phyloP scores from a whole-genome alignment of 2,888 invertebrate genomes.

The Cataglyphis altisquamis region DNA sequence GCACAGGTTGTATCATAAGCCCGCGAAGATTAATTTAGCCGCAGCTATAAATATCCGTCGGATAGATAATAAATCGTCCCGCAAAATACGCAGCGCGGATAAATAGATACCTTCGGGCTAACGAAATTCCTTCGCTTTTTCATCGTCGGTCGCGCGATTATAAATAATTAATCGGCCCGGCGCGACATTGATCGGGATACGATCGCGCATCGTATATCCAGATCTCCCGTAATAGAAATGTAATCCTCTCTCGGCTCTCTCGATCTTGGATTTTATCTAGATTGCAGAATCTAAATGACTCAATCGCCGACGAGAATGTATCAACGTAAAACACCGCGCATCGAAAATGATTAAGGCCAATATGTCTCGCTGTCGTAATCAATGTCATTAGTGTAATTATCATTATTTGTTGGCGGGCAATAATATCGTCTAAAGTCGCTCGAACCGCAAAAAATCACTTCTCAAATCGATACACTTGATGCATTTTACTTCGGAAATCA shows the following conservation, averaged over 20 bases:
- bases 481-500: constrained; percentile 66
- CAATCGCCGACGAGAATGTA: constrained; percentile 47
- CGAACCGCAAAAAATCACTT: constrained; percentile 35
- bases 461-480: constrained; percentile 62
- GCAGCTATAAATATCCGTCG: constrained; percentile 48
- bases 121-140: constrained; percentile 58
- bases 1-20: constrained; percentile 18
- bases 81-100: constrained; percentile 46
- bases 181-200: constrained; percentile 56
- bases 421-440: constrained; percentile 62
- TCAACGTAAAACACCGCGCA: constrained; percentile 18
- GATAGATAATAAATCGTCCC: constrained; percentile 55
- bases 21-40: constrained; percentile 48
- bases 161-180: constrained; percentile 53
- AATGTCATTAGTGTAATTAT: constrained; percentile 61
- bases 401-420: constrained; percentile 58
- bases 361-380: constrained; percentile 46
- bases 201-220: constrained; percentile 60
- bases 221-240: constrained; percentile 74
- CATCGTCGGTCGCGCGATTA: constrained; percentile 33
- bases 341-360: constrained; percentile 49
- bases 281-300: constrained; percentile 76
- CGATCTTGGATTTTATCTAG: constrained; percentile 72
- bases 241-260: constrained; percentile 64
- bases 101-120: constrained; percentile 53